These are phyloP conservation scores for Leptopilina drosophilae DNA, from an alignment of 2,888 invertebrate genomes.

Conservation along the genomic window DNA sequence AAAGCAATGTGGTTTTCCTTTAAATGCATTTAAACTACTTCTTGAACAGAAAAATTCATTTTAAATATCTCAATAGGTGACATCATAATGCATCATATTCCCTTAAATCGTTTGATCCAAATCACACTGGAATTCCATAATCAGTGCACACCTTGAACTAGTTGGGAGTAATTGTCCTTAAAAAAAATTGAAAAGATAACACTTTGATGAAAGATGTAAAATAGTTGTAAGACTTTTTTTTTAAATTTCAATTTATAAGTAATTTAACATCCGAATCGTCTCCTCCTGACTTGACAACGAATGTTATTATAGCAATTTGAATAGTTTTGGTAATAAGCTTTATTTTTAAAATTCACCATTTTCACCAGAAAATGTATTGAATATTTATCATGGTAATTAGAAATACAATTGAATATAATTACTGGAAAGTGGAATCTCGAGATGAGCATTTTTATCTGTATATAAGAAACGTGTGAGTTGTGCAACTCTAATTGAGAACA, in stretches of 20 bases:
- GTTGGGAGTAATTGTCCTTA: not conserved
- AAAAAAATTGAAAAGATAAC: not conserved
- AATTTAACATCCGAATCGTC: no score
- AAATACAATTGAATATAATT: constrained; percentile 9
- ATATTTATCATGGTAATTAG: not conserved
- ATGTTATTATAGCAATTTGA: no score
- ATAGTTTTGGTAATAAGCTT: no score
- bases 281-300: no score
- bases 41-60: no score
- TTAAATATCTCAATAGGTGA: no score
- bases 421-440: constrained; percentile 27
- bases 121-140: constrained; percentile 11
- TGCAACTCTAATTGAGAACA: not conserved
- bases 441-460: constrained; percentile 3
- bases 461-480: not conserved
- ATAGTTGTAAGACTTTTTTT: no score
- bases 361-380: constrained; percentile 2
- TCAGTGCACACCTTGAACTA: constrained; percentile 28
- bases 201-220: not conserved
- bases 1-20: no score
- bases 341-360: not conserved
- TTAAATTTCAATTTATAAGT: no score
- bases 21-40: no score
- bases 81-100: no score
- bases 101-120: not conserved